Evolutionary conservation across 1,140 invertebrate species (phyloP).

Genomic region (Thaumetopoea pityocampa): DNA sequence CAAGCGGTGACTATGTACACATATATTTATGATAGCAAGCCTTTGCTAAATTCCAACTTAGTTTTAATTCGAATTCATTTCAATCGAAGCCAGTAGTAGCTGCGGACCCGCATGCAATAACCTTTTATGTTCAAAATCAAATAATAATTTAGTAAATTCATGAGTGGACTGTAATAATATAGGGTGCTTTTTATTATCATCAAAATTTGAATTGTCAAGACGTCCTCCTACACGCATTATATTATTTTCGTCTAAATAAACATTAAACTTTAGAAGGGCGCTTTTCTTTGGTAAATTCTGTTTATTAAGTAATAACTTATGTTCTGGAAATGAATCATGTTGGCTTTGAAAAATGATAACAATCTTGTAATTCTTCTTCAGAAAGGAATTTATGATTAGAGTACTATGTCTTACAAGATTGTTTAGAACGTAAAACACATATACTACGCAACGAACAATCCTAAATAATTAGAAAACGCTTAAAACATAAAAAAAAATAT

Average conservation of each 20-base stretch:
- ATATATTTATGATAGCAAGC: too few relatives aligned
- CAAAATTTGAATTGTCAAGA: conserved; percentile 3
- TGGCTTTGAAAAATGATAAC: conserved; percentile 14
- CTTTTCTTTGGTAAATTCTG: conserved; percentile 10
- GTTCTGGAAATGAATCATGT: conserved; percentile 19
- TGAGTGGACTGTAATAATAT: background rate
- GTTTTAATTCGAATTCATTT: background rate
- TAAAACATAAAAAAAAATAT: conserved; percentile 20
- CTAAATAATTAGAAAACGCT: conserved; percentile 22
- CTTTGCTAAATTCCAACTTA: too few relatives aligned
- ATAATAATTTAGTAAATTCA: background rate
- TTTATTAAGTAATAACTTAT: conserved; percentile 12
- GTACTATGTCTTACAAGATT: conserved; percentile 10
- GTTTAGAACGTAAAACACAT: conserved; percentile 21
- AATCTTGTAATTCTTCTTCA: conserved; percentile 7
- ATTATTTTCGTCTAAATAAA: conserved; percentile 10
- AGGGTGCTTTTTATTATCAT: conserved; percentile 2
- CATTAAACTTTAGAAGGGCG: conserved; percentile 9
- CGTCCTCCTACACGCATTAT: conserved; percentile 8
- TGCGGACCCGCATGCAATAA: background rate
- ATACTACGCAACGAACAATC: conserved; percentile 13
- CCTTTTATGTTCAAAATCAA: background rate
- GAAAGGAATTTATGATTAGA: background rate
- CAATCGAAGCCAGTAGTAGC: too few relatives aligned
- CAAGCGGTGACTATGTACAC: too few relatives aligned